Conservation (phyloP, 2,113 vertebrate genomes). For the Gila orcuttii region DNA sequence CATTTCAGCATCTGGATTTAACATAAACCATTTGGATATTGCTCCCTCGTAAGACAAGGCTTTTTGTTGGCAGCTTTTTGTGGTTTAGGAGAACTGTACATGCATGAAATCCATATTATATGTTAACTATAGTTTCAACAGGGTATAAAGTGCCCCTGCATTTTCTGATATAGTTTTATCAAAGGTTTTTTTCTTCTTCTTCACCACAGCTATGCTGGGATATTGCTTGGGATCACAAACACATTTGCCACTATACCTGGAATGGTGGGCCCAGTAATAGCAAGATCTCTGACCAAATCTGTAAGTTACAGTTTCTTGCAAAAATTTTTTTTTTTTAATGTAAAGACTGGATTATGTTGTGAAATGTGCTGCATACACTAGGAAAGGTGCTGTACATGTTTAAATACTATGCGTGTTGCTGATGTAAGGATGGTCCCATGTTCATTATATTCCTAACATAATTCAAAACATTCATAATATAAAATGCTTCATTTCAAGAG, state of each 20-base stretch:
- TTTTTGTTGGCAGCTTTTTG: not conserved
- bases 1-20: slow-evolving; percentile 89
- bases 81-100: not conserved
- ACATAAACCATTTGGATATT: slow-evolving; percentile 97
- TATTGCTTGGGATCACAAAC: slow-evolving; percentile 97
- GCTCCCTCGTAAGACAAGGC: slow-evolving; percentile 91
- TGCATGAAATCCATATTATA: not conserved
- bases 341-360: not conserved
- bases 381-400: not conserved
- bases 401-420: not conserved
- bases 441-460: not conserved
- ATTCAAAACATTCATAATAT: not conserved
- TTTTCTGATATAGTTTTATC: not conserved
- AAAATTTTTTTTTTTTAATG: not conserved
- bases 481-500: not conserved
- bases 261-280: slow-evolving; percentile 94
- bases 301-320: slow-evolving; percentile 78
- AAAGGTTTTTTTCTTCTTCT: slow-evolving; percentile 10
- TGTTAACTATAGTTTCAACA: not conserved
- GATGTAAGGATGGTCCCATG: not conserved
- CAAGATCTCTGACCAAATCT: slow-evolving; percentile 83
- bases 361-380: not conserved
- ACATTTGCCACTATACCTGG: slow-evolving; percentile 95
- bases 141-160: not conserved
- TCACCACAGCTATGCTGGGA: slow-evolving; percentile 86